Base-by-base conservation (phyloP, 2,888 invertebrate species). In the Suillia variegata region DNA sequence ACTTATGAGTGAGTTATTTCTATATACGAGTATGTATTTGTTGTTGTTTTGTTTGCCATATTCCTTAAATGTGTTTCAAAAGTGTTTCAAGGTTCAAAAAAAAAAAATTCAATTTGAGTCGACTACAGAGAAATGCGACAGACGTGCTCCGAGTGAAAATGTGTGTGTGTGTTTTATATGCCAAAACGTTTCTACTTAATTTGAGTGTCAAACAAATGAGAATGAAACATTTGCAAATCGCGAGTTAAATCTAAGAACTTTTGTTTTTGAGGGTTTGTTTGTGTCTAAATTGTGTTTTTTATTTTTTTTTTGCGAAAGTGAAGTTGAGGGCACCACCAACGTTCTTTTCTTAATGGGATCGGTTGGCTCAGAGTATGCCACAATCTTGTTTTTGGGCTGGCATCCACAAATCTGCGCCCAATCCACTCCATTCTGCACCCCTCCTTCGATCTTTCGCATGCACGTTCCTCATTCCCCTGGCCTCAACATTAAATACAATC, bases 401-500 rank as follows among this genome's bases (percentile, higher is more conserved):
- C 62, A 67, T 69, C 60, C 67, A 68, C 63, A 71, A 60, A 67
- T 70, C 68, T 51, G 67, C n/a, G 70, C 45, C 63, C 70, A 72
- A 68, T 66, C 64, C 67, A 67, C 61, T 63, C 67, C 63, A 67
- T 61, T 65, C 69, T 70, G n/a, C n/a, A n/a, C 49, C 68, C 69
- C 61, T 70, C 69, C 56, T 49, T 64, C 66, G 63, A 52, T 38
- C 56, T 34, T 54, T 53, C 58, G 52, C 70, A 70, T 67, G 70
- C 74, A 76, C 74, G 74, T 74, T 70, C 69, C 70, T 70, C 73
- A 72, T 73, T 75, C 74, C 76, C 75, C 76, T 75, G 71, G 71
- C 68, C 69, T 70, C 66, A 69, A 66, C 71, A 71, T 80, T 82
- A 82, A 73, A 82, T 81, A 70, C 82, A 82, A 74, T 82, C 83